A percentile compares a stretch with the other conserved stretches of the same genome.
Conservation (phyloP, 2,888 invertebrate genomes). For the Acrocera orbiculus region DNA sequence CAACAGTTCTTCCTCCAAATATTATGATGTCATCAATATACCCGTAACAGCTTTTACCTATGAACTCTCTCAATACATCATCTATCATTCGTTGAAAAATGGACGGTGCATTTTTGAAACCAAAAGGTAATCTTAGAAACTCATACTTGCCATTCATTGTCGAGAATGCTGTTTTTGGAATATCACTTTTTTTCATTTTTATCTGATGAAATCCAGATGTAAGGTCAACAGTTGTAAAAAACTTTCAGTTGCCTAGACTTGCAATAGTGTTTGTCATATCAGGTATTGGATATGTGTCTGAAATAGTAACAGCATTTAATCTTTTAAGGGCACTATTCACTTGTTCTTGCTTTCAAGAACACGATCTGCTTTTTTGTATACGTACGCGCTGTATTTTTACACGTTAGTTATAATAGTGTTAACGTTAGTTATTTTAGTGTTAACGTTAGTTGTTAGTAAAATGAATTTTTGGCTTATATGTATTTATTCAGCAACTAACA, state of each 20-base stretch:
- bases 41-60: conserved; percentile 2
- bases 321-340: too few species aligned
- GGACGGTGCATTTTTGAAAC: not conserved
- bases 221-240: not conserved
- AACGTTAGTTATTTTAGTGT: too few species aligned
- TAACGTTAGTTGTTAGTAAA: too few species aligned
- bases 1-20: not conserved
- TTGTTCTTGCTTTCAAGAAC: too few species aligned
- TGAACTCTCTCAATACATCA: not conserved
- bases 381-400: too few species aligned
- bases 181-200: conserved; percentile 4
- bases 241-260: conserved; percentile 1
- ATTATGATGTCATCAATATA: conserved; percentile 1
- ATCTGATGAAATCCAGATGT: conserved; percentile 4
- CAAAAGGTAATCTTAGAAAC: conserved; percentile 1
- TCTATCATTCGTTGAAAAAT: conserved; percentile 5
- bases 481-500: too few species aligned
- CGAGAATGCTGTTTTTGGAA: not conserved
- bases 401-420: too few species aligned
- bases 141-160: conserved; percentile 1
- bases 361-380: too few species aligned
- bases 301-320: not conserved
- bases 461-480: too few species aligned
- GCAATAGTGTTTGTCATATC: conserved; percentile 1
- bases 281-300: conserved; percentile 1